Conservation (phyloP, 2,113 vertebrate species). For the Brachyhypopomus gauderio region DNA sequence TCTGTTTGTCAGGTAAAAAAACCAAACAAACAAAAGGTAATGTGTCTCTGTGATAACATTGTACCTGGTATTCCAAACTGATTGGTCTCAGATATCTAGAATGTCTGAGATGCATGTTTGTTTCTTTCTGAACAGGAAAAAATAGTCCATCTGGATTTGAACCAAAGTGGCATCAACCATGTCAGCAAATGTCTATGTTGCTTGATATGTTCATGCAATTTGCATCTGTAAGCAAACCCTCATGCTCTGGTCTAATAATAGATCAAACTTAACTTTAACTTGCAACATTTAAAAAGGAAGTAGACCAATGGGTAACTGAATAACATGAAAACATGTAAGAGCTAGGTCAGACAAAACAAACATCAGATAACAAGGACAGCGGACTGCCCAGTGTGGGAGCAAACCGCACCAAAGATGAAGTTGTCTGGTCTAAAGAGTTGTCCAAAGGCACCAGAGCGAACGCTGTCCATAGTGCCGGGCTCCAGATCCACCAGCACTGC, state of each 20-base stretch:
- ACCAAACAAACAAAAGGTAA: no score
- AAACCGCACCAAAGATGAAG: conserved; percentile 89
- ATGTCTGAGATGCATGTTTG: no score
- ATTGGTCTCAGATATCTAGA: not conserved
- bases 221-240: not conserved
- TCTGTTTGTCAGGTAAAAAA: not conserved
- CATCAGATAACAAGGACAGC: not conserved
- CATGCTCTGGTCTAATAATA: not conserved
- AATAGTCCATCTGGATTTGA: not conserved
- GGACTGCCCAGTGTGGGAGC: not conserved
- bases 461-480: conserved; percentile 94
- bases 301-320: not conserved
- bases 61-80: not conserved
- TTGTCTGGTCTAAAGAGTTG: conserved; percentile 93
- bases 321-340: not conserved
- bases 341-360: not conserved
- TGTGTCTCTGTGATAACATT: not conserved
- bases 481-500: conserved; percentile 90
- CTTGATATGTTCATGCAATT: not conserved
- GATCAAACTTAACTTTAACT: not conserved
- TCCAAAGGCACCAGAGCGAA: conserved; percentile 89
- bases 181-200: not conserved
- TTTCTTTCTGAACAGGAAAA: not conserved
- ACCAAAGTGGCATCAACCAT: not conserved
- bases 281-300: no score